Evolutionary conservation across 2,888 invertebrate genomes (phyloP), one percentile per base, ranked within the genome.

Genomic region (Scaeva pyrastri): DNA sequence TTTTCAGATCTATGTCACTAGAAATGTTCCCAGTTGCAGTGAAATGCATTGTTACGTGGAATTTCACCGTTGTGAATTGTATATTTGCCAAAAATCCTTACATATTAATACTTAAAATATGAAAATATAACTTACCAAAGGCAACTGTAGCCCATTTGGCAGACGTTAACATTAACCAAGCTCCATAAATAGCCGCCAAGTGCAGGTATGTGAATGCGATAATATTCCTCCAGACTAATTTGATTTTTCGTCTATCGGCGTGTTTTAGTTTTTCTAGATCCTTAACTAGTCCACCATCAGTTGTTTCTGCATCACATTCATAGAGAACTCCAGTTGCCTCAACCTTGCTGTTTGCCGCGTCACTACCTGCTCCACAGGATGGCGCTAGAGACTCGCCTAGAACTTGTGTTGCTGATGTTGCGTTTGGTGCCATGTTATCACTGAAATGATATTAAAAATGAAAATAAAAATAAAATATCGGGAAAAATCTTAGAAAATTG

Each of bases 141-240:
- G 95, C 89, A 75, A 94, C 93, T 11, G 97, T 97, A 88, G 93
- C 93, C 93, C 96, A 93, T 93, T 95, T 96, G 41, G 97, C 97
- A 5, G 96, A 95, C 71, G 96, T 95, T 39, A 97, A 92, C 90
- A 95, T 93, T 19, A 97, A 93, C 91, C 95, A 97, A 5, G 95
- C 91, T 68, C 97, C 97, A 90, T 96, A 97, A 0, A 97, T 72
- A 0, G 96, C 96, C 2, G 95, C 95, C 64, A 95, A 48, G 91
- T 97, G 97, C 83, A 97, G 94, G 90, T 96, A 96, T 10, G 93
- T 93, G 90, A 97, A 97, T 1, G 96, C 93, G n/a, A 95, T 92
- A 64, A 97, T 96, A 91, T 97, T 97, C 88, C 96, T 94, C 97
- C 97, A 97, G 8, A 97, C 97, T 60, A 96, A 91, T 90, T 94